phyloP scores from a whole-genome alignment of 2,113 vertebrate species.

The Protobothrops mucrosquamatus region DNA sequence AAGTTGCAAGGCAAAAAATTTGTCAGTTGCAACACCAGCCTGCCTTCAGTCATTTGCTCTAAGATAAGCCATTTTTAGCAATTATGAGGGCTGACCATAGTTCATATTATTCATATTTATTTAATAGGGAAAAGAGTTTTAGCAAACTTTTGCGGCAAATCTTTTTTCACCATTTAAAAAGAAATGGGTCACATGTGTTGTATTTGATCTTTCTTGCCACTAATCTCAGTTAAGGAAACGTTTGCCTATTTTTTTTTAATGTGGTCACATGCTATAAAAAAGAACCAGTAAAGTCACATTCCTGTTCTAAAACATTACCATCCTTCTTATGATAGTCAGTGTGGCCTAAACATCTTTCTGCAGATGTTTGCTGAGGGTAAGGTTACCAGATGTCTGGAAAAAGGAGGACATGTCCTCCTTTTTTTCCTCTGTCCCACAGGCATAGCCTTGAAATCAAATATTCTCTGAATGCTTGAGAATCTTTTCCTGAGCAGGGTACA shows the following conservation, averaged over 20 bases:
- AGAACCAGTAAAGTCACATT: not conserved
- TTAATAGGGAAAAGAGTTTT: not conserved
- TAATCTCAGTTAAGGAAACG: not conserved
- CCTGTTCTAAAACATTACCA: not conserved
- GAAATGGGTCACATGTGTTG: not conserved
- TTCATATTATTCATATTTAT: not conserved
- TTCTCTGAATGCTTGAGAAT: not conserved
- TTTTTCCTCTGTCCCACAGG: not conserved
- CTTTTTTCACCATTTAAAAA: not conserved
- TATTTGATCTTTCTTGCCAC: not conserved
- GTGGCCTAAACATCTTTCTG: not conserved
- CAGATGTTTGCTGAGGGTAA: not conserved
- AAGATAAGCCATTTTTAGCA: not conserved
- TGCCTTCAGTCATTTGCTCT: not conserved
- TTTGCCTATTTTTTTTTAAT: not conserved
- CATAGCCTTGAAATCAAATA: not conserved
- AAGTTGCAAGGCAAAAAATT: not conserved
- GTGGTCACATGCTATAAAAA: not conserved
- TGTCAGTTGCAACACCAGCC: not conserved
- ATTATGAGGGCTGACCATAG: not conserved
- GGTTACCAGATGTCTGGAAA: not conserved
- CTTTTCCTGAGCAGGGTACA: not conserved
- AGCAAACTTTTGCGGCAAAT: not conserved
- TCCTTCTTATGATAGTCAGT: not conserved
- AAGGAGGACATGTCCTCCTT: not conserved